Base-by-base conservation (phyloP, 2,888 invertebrate species). In the Oscheius onirici region DNA sequence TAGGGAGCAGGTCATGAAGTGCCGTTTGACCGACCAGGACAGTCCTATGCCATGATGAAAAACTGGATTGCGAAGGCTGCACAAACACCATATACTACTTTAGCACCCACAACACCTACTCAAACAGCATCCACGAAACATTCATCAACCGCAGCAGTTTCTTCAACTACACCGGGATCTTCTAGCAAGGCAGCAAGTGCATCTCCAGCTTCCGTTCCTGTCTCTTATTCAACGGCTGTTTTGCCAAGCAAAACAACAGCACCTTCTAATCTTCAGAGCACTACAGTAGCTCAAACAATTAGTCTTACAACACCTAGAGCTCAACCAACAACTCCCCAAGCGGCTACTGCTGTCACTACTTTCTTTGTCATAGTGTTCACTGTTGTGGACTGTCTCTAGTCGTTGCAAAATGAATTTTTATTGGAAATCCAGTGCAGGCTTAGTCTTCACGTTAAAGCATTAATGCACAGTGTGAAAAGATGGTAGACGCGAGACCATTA, bases 21-120 rank as follows among this genome's bases (percentile, higher is more conserved):
- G 0, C 73, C 79, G n/a, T 70, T 76, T 3, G 79, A 79, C 58
- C 67, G 79, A 6, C 79, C 79, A 11, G 75, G 72, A 49, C 73
- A 74, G 63, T 71, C 77, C 5, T 72, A 74, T 5, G 74, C 76
- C 34, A 72, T 79, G 73, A 76, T 79, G 5, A 74, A 76, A 60
- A 79, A 77, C 52, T 77, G 70, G 61, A 58, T 79, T 6, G 67
- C 72, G 3, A 24, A 54, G 11, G 49, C 24, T 55, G 41, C 20
- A 20, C 11, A 54, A 55, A 13, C 57, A 68, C 11, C 26, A 11
- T 5, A 6, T 34, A 8, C 34, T 28, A 60, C 34, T 11, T 5
- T 17, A 43, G 10, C 43, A 11, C 8, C 43, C 8, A 43, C n/a
- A n/a, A n/a, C n/a, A n/a, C n/a, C 43, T 46, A 10, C 46, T 17